phyloP scores from a whole-genome alignment of 2,888 invertebrate genomes.

The Pyrrhosoma nymphula region DNA sequence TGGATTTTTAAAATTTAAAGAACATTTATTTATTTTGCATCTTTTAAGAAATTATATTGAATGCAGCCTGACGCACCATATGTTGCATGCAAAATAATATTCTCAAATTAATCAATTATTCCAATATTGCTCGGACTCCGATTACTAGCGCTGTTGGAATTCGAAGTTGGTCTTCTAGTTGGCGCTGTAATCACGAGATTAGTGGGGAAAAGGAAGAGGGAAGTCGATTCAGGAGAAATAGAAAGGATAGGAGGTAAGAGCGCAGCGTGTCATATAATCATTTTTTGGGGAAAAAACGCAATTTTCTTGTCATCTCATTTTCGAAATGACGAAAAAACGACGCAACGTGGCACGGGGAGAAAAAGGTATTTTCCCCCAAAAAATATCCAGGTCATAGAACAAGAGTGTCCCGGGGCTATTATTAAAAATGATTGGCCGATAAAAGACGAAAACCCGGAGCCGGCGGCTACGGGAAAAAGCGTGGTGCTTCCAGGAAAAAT shows the following conservation, averaged over 20 bases:
- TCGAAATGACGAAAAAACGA: not conserved
- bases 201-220: not conserved
- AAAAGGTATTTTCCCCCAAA: not conserved
- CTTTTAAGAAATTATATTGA: too few relatives aligned
- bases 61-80: too few relatives aligned
- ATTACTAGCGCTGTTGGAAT: not conserved
- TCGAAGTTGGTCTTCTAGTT: too few relatives aligned
- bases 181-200: not conserved
- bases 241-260: not conserved
- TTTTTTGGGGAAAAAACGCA: not conserved
- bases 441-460: not conserved
- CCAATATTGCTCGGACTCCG: too few relatives aligned
- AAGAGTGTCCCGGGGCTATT: not conserved
- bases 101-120: too few relatives aligned
- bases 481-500: not conserved
- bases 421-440: constrained; percentile 31
- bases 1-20: too few relatives aligned
- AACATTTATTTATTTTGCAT: too few relatives aligned
- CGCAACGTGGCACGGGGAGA: not conserved
- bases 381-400: not conserved
- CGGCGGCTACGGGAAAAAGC: not conserved
- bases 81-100: too few relatives aligned
- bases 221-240: not conserved
- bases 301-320: constrained; percentile 33
- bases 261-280: not conserved